Evolutionary conservation across 2,113 vertebrate species (phyloP).

Genomic region (Mobula birostris): DNA sequence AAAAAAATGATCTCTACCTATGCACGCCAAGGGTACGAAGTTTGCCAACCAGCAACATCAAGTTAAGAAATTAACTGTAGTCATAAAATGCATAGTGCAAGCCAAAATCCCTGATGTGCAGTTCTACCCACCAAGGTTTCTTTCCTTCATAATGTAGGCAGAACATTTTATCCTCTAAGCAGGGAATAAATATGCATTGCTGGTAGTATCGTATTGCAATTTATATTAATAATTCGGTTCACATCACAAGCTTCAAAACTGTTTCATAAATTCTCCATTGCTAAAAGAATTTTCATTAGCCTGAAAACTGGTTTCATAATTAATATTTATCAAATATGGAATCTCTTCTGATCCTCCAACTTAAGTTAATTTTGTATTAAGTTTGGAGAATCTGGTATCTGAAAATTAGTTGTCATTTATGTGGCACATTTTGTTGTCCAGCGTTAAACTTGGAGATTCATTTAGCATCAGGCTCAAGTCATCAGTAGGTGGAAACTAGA

Average conservation of each 20-base stretch:
- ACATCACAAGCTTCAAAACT: background rate
- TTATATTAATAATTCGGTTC: background rate
- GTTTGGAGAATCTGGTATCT: background rate
- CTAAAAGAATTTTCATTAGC: background rate
- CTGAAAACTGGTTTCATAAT: background rate
- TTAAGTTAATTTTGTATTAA: background rate
- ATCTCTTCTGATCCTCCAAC: background rate
- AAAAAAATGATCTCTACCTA: background rate
- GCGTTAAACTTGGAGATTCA: background rate
- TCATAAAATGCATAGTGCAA: background rate
- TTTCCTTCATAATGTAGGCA: background rate
- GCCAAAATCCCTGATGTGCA: background rate
- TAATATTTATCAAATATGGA: background rate
- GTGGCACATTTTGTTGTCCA: background rate
- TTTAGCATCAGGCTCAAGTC: background rate
- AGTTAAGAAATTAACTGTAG: background rate
- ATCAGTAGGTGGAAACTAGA: background rate
- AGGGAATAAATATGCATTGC: background rate
- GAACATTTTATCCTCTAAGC: background rate
- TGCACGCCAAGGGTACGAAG: background rate
- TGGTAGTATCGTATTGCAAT: background rate
- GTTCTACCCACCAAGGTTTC: background rate
- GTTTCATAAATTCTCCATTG: background rate
- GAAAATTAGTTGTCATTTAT: background rate
- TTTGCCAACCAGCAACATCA: background rate